Evolutionary conservation across 2,888 invertebrate genomes (phyloP).

Genomic region (Temnothorax ravouxi): DNA sequence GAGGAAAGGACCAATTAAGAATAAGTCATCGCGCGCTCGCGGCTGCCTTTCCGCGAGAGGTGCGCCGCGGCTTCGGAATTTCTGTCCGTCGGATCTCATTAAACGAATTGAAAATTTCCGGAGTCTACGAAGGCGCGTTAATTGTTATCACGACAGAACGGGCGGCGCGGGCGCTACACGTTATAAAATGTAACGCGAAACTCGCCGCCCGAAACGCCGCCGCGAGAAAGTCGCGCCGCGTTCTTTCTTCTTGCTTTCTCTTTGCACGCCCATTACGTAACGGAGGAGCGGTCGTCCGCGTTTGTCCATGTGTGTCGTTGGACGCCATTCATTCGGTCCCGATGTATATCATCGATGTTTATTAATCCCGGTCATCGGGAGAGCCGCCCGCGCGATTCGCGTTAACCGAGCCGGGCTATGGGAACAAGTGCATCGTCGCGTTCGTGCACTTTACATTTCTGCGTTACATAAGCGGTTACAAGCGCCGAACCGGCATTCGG

Average conservation of each 20-base stretch:
- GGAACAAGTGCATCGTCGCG: conserved; percentile 47
- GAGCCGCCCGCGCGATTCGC: conserved; percentile 15
- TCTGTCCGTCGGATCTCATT: conserved; percentile 11
- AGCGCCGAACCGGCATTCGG: conserved; percentile 18
- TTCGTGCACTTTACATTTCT: conserved; percentile 50
- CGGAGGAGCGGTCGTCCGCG: conserved; percentile 77
- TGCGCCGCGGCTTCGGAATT: not conserved
- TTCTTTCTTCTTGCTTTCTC: conserved; percentile 84
- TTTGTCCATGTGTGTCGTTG: not conserved
- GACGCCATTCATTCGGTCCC: conserved; percentile 19
- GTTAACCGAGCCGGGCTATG: conserved; percentile 2
- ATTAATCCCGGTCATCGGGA: conserved; percentile 11
- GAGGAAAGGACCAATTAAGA: not conserved
- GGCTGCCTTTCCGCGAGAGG: conserved; percentile 6
- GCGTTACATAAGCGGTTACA: conserved; percentile 50
- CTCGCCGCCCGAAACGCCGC: conserved; percentile 69
- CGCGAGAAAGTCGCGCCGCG: conserved; percentile 75
- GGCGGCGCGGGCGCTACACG: conserved; percentile 38
- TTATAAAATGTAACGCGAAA: conserved; percentile 76
- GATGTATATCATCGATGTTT: conserved; percentile 45
- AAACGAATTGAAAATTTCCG: not conserved
- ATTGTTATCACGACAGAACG: conserved; percentile 47
- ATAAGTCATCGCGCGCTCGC: not conserved
- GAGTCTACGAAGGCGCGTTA: conserved; percentile 34
- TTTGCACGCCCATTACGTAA: conserved; percentile 81